Conservation (phyloP, 2,888 invertebrate genomes). For the Zygaena filipendulae region DNA sequence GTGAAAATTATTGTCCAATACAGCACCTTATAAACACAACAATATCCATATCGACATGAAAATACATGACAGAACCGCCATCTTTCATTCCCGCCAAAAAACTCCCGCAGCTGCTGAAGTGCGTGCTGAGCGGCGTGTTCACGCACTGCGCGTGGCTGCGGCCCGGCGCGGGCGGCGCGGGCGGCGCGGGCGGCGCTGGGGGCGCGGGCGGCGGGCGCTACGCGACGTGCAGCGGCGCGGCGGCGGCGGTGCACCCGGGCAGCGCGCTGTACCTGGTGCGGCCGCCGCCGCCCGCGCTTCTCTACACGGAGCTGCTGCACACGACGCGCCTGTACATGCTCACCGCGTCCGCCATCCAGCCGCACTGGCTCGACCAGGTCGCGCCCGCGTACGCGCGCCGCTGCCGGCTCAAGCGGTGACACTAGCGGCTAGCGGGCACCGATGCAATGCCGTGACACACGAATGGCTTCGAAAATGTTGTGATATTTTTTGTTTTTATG, state of each 20-base stretch:
- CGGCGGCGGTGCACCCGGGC: conserved; percentile 86
- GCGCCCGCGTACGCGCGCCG: conserved; percentile 47
- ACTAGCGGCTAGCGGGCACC: no score
- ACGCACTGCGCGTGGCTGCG: conserved; percentile 86
- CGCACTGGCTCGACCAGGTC: conserved; percentile 76
- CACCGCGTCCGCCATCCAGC: conserved; percentile 79
- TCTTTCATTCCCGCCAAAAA: no score
- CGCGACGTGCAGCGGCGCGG: conserved; percentile 42
- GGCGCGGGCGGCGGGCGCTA: conserved; percentile 62
- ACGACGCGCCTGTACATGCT: conserved; percentile 86
- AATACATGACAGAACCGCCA: no score
- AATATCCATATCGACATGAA: no score
- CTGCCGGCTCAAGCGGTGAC: conserved; percentile 43
- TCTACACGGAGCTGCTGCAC: conserved; percentile 90
- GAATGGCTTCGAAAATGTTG: no score
- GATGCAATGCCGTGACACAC: no score
- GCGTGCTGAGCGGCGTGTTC: conserved; percentile 83
- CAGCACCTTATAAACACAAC: no score
- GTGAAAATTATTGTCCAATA: no score
- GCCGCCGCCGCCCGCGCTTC: conserved; percentile 75
- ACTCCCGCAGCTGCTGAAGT: conserved; percentile 78
- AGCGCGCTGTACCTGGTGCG: conserved; percentile 73
- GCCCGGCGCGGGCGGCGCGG: conserved; percentile 72
- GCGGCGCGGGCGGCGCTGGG: conserved; percentile 69
- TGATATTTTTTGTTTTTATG: no score